A percentile compares a stretch with the other conserved stretches of the same genome.
phyloP scores from a whole-genome alignment of 1,140 invertebrate species.

The Cecropterus lyciades region DNA sequence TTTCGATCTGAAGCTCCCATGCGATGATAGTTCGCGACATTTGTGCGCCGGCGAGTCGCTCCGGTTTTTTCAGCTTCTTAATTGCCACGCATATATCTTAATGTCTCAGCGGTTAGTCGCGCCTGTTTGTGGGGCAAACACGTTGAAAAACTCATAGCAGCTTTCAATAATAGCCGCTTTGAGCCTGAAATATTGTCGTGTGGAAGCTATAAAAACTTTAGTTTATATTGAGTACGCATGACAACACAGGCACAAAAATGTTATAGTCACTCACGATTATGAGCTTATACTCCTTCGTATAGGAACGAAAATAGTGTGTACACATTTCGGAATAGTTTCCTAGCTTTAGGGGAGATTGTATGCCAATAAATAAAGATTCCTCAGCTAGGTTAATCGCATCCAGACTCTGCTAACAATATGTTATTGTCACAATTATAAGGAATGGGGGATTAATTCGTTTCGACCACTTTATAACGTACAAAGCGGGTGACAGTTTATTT shows the following conservation, averaged over 20 bases:
- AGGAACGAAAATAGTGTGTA: slow-evolving; percentile 33
- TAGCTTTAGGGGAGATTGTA: slow-evolving; percentile 33
- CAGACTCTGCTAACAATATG: slow-evolving; percentile 60
- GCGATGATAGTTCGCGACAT: slow-evolving; percentile 69
- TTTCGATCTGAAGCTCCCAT: slow-evolving; percentile 68
- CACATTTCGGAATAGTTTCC: slow-evolving; percentile 15
- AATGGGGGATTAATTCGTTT: slow-evolving; percentile 64
- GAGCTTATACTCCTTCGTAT: not conserved
- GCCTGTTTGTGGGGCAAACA: slow-evolving; percentile 51
- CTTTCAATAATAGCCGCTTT: slow-evolving; percentile 61
- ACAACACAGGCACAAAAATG: slow-evolving; percentile 13
- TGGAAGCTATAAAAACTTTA: slow-evolving; percentile 65
- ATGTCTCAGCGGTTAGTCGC: slow-evolving; percentile 59
- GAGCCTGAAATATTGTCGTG: slow-evolving; percentile 70
- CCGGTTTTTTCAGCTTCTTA: slow-evolving; percentile 69
- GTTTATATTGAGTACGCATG: slow-evolving; percentile 52
- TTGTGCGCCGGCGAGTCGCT: slow-evolving; percentile 50
- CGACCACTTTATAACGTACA: slow-evolving; percentile 58
- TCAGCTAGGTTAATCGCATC: slow-evolving; percentile 55
- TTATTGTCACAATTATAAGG: slow-evolving; percentile 76
- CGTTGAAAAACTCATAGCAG: slow-evolving; percentile 56
- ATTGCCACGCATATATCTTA: slow-evolving; percentile 75
- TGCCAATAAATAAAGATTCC: slow-evolving; percentile 66
- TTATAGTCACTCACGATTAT: slow-evolving; percentile 18
- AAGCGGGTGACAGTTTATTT: slow-evolving; percentile 55